Percentiles rank a stretch among this genome's conserved stretches.
Evolutionary conservation across 2,888 invertebrate species (phyloP).

Genomic region (Falcaria lacertinaria): DNA sequence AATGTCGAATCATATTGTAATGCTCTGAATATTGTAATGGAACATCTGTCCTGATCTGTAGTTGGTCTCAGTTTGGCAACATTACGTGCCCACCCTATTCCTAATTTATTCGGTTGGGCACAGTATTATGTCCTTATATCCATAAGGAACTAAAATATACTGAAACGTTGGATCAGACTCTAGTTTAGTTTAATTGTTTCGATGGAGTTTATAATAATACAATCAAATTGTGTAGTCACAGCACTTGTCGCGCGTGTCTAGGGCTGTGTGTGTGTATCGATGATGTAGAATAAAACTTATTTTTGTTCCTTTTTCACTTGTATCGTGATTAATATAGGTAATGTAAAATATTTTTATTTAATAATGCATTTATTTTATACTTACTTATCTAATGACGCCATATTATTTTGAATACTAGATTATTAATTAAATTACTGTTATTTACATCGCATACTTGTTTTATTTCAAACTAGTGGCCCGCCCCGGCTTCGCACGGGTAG

Average conservation of each 20-base stretch:
- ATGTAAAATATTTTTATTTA: constrained; percentile 10
- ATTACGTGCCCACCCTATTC: too few species aligned
- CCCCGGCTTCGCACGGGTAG: too few species aligned
- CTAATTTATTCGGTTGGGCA: too few species aligned
- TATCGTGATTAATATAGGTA: constrained; percentile 12
- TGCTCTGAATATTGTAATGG: too few species aligned
- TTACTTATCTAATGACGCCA: constrained; percentile 22
- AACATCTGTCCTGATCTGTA: too few species aligned
- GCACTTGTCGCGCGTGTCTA: not conserved
- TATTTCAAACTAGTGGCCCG: not conserved
- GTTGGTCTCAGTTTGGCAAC: too few species aligned
- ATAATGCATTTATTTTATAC: constrained; percentile 7
- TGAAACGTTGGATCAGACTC: too few species aligned
- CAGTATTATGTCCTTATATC: too few species aligned
- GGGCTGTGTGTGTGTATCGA: constrained; percentile 8
- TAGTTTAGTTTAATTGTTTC: too few species aligned
- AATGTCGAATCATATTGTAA: too few species aligned
- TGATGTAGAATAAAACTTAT: constrained; percentile 6
- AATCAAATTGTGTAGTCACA: not conserved
- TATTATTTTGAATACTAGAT: constrained; percentile 25
- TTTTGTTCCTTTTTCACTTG: constrained; percentile 8
- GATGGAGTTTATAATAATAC: not conserved
- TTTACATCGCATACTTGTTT: constrained; percentile 12
- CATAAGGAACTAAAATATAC: too few species aligned
- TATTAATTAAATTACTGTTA: constrained; percentile 2